Evolutionary conservation across 1,140 invertebrate genomes (phyloP).

Genomic region (Heliconius hewitsoni): DNA sequence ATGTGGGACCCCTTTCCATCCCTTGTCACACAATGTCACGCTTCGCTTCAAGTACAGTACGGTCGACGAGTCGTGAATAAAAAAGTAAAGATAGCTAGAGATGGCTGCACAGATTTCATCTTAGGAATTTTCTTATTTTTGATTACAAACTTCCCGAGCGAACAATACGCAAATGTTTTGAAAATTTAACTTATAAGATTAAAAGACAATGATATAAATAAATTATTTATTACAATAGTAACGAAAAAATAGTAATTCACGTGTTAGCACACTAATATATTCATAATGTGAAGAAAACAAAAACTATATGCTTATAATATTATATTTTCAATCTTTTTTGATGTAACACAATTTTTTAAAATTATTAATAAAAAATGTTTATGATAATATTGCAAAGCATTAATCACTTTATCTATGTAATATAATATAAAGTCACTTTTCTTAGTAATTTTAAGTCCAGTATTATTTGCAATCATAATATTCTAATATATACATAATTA

Average conservation of each 20-base stretch:
- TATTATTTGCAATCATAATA: neutral
- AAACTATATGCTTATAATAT: neutral
- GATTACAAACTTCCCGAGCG: too few species aligned
- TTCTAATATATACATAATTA: neutral
- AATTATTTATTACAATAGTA: conserved; percentile 20
- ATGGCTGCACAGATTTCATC: too few species aligned
- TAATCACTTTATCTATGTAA: neutral
- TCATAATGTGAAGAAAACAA: neutral
- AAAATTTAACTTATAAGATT: neutral
- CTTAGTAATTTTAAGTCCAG: neutral
- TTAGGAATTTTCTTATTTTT: too few species aligned
- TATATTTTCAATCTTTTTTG: neutral
- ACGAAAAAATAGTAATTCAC: neutral
- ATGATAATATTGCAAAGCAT: neutral
- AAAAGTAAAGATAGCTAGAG: too few species aligned
- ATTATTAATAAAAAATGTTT: too few species aligned
- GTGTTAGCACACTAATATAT: neutral
- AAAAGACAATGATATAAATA: conserved; percentile 7
- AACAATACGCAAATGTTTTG: too few species aligned
- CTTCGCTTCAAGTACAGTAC: too few species aligned
- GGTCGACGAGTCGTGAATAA: too few species aligned
- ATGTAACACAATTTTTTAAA: neutral
- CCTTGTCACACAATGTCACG: too few species aligned
- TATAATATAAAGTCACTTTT: neutral
- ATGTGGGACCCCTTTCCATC: too few species aligned